Conservation (phyloP, 2,888 invertebrate genomes). For the Idaea straminata region DNA sequence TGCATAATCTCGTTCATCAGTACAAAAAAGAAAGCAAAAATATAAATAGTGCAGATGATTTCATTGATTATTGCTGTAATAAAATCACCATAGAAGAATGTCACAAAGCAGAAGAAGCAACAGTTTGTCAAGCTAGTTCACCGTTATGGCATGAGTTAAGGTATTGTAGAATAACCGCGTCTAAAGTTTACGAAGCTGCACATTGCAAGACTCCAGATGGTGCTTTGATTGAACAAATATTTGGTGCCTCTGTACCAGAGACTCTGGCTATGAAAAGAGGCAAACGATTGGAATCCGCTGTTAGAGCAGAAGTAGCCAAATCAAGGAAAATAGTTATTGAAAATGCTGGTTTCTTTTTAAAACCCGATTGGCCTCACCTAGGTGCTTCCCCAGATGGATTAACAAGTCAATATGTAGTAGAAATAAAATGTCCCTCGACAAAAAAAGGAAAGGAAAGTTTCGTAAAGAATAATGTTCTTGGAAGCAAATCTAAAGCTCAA, state of each 20-base stretch:
- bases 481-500: slow-evolving; percentile 20
- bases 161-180: slow-evolving; percentile 30
- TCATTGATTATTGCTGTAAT: slow-evolving; percentile 7
- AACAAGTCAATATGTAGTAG: slow-evolving; percentile 12
- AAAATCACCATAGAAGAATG: slow-evolving; percentile 8
- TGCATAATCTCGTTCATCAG: slow-evolving; percentile 6
- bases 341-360: slow-evolving; percentile 15
- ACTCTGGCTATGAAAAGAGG: slow-evolving; percentile 15
- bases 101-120: slow-evolving; percentile 9
- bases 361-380: slow-evolving; percentile 6
- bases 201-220: slow-evolving; percentile 15
- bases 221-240: neutral
- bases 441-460: slow-evolving; percentile 11
- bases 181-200: slow-evolving; percentile 20
- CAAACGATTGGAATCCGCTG: slow-evolving; percentile 12
- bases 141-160: slow-evolving; percentile 24
- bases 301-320: slow-evolving; percentile 8
- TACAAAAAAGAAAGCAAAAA: slow-evolving; percentile 2
- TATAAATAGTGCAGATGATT: slow-evolving; percentile 8
- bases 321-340: slow-evolving; percentile 10
- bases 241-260: slow-evolving; percentile 16
- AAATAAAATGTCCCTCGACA: slow-evolving; percentile 20
- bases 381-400: slow-evolving; percentile 21
- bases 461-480: slow-evolving; percentile 11
- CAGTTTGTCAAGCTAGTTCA: neutral